phyloP scores from a whole-genome alignment of 2,797 vertebrate species.

The Megalops cyprinoides region DNA sequence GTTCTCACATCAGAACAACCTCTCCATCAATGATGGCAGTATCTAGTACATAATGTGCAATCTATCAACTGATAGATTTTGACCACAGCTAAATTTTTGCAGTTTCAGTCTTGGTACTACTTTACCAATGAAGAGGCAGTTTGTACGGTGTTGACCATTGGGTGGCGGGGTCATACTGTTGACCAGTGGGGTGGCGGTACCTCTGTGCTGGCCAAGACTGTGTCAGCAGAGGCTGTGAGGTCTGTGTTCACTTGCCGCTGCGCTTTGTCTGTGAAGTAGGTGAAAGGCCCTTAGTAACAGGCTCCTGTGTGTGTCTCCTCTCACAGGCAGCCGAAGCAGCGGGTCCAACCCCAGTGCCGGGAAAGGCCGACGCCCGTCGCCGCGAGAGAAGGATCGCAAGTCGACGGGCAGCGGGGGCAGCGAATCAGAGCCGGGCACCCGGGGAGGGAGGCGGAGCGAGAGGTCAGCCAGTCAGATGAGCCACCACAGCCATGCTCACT shows the following conservation, averaged over 20 bases:
- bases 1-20: neutral
- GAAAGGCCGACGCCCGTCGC: slow-evolving; percentile 83
- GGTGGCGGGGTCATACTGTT: neutral
- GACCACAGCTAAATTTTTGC: neutral
- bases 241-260: neutral
- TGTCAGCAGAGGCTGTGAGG: neutral
- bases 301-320: slow-evolving; percentile 26
- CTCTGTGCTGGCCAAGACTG: neutral
- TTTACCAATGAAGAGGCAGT: too few species aligned
- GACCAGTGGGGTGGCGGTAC: neutral
- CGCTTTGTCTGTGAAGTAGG: too few species aligned
- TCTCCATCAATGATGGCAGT: neutral
- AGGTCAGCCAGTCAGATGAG: slow-evolving; percentile 87
- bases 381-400: slow-evolving; percentile 86
- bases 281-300: neutral
- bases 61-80: neutral
- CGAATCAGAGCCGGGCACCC: slow-evolving; percentile 75
- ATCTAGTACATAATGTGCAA: neutral
- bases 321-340: slow-evolving; percentile 93
- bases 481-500: slow-evolving; percentile 78
- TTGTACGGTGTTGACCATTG: neutral
- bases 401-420: slow-evolving; percentile 82
- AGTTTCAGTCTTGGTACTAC: too few species aligned
- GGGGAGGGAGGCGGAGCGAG: slow-evolving; percentile 76
- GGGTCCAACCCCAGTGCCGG: slow-evolving; percentile 91